A percentile compares a stretch with the other conserved stretches of the same genome.
Conservation (phyloP, 2,113 vertebrate genomes). For the Tenrec ecaudatus region DNA sequence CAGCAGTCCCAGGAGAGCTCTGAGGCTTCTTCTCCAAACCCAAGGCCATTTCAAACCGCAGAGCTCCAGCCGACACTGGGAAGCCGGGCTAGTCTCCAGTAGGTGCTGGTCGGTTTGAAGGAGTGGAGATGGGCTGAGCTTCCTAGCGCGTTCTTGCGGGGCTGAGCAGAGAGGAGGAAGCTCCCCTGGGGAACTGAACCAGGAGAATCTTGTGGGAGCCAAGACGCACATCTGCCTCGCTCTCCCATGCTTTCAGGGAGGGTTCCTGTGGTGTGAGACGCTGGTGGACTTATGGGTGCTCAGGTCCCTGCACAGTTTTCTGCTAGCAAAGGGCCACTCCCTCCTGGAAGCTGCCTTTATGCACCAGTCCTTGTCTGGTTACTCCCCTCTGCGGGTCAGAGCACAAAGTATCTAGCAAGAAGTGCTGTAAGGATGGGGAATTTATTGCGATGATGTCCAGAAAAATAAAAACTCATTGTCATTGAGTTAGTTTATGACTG, state of each 20-base stretch:
- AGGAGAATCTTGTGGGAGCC: background rate
- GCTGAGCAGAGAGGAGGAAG: background rate
- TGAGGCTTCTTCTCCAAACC: background rate
- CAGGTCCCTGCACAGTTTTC: background rate
- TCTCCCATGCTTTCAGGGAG: background rate
- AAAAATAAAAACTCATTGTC: too few species aligned
- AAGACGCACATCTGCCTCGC: background rate
- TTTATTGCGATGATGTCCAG: background rate
- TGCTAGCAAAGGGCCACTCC: too few species aligned
- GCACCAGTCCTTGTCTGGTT: too few species aligned
- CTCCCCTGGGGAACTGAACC: background rate
- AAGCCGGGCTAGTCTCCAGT: background rate
- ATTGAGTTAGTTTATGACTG: too few species aligned
- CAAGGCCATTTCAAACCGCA: background rate
- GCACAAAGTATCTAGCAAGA: background rate
- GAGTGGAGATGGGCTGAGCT: background rate
- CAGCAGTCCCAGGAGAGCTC: background rate
- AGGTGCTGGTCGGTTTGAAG: background rate
- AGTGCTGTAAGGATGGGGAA: background rate
- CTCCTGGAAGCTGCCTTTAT: too few species aligned
- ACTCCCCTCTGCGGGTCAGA: background rate
- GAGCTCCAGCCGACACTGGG: background rate
- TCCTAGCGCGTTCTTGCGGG: background rate
- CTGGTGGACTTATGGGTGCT: too few species aligned
- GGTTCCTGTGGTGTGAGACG: rapidly evolving